Conservation (phyloP, 1,140 invertebrate genomes). For the Stenopsyche tienmushanensis region DNA sequence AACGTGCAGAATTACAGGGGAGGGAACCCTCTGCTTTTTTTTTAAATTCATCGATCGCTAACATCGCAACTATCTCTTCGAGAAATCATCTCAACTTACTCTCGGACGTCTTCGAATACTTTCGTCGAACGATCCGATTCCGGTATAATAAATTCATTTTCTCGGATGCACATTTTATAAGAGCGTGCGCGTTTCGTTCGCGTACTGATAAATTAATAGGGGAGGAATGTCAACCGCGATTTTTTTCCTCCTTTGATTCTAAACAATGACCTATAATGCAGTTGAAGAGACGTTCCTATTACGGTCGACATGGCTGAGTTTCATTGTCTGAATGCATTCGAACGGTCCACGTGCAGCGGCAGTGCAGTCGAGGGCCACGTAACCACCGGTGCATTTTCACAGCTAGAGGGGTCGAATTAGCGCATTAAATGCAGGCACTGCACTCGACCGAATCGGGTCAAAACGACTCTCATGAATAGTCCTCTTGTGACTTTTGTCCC, state of each 20-base stretch:
- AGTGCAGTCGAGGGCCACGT: neutral
- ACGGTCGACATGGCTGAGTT: neutral
- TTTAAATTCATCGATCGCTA: too few species aligned
- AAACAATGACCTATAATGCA: neutral
- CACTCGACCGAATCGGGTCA: conserved; percentile 5
- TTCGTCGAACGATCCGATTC: too few species aligned
- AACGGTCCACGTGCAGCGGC: conserved; percentile 1
- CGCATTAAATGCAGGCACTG: conserved; percentile 7
- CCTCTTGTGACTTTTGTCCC: neutral
- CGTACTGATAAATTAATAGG: neutral
- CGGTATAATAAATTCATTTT: too few species aligned
- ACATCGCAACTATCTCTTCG: too few species aligned
- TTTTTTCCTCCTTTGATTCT: neutral
- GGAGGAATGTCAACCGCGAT: neutral
- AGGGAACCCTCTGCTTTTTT: too few species aligned
- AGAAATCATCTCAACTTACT: too few species aligned
- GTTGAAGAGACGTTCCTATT: neutral
- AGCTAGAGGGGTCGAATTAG: conserved; percentile 9
- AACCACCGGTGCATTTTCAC: neutral
- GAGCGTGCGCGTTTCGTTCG: too few species aligned
- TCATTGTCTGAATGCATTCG: conserved; percentile 3
- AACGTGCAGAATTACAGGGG: too few species aligned
- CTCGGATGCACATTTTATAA: too few species aligned
- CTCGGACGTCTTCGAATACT: too few species aligned
- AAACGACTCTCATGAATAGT: too few species aligned